These are phyloP conservation scores for Dasypus novemcinctus DNA, from an alignment of 2,113 vertebrate genomes.

Conservation along the genomic window DNA sequence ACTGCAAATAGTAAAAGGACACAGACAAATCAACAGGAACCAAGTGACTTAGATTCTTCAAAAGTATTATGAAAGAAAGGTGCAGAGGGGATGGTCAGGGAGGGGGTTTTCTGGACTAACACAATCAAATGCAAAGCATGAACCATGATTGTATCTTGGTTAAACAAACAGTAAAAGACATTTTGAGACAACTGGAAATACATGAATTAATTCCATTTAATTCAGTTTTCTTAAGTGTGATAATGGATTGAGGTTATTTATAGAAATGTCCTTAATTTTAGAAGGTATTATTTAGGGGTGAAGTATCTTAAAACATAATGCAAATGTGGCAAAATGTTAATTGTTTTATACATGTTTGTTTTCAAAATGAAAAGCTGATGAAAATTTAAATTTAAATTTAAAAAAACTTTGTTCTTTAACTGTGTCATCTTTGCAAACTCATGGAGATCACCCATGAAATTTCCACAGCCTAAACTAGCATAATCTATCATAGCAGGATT, in stretches of 20 bases:
- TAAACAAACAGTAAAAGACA: not conserved
- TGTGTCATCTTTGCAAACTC: not conserved
- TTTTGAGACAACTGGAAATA: not conserved
- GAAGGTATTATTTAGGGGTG: not conserved
- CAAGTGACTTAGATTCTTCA: not conserved
- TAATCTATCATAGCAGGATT: not conserved
- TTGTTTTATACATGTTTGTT: not conserved
- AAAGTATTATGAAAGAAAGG: not conserved
- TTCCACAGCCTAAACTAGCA: not conserved
- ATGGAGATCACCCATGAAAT: not conserved
- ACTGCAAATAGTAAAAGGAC: not conserved
- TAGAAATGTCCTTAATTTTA: not conserved
- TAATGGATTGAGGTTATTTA: not conserved
- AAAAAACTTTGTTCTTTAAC: not conserved
- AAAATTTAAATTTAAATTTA: constrained; percentile 15
- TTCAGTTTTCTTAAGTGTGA: not conserved
- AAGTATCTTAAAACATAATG: not conserved
- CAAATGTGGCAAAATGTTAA: not conserved
- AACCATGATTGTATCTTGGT: not conserved
- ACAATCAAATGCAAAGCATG: not conserved
- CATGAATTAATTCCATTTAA: not conserved
- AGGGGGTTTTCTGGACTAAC: not conserved
- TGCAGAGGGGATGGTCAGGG: not conserved
- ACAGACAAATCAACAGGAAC: not conserved
- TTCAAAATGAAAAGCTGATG: not conserved